A percentile compares a stretch with the other conserved stretches of the same genome.
These are phyloP conservation scores for Pontoporia blainvillei DNA, from an alignment of 2,113 vertebrate species.

Conservation along the genomic window DNA sequence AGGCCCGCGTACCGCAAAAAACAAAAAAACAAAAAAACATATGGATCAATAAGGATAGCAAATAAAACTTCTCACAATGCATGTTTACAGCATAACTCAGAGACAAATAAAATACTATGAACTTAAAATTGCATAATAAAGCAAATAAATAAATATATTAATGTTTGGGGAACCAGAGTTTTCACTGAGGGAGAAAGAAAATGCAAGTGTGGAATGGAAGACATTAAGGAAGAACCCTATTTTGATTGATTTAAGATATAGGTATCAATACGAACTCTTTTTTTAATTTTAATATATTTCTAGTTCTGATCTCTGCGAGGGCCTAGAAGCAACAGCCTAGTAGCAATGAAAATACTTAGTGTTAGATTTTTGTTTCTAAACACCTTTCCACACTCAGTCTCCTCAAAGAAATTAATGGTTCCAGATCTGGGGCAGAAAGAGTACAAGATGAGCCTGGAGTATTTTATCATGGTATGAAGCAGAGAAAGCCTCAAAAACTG, in stretches of 20 bases:
- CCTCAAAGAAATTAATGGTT: not conserved
- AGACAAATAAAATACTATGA: not conserved
- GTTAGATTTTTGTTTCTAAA: conserved; percentile 18
- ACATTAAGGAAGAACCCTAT: not conserved
- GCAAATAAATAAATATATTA: not conserved
- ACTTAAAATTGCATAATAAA: not conserved
- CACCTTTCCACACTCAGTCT: not conserved
- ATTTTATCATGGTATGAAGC: not conserved
- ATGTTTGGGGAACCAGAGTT: not conserved
- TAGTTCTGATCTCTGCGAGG: not conserved
- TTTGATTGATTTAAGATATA: not conserved
- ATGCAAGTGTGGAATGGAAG: not conserved
- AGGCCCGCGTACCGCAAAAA: too few relatives aligned
- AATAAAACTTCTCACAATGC: not conserved
- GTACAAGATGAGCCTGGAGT: not conserved
- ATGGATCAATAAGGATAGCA: not conserved
- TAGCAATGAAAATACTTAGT: not conserved
- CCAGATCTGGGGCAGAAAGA: not conserved
- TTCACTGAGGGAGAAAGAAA: not conserved
- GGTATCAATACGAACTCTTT: not conserved
- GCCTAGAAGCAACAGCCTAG: not conserved
- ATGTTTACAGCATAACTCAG: conserved; percentile 18
- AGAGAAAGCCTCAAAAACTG: not conserved
- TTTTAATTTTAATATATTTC: not conserved
- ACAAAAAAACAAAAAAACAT: too few relatives aligned